Base-by-base conservation (phyloP, 2,888 invertebrate genomes). In the Rhyacophila evoluta region DNA sequence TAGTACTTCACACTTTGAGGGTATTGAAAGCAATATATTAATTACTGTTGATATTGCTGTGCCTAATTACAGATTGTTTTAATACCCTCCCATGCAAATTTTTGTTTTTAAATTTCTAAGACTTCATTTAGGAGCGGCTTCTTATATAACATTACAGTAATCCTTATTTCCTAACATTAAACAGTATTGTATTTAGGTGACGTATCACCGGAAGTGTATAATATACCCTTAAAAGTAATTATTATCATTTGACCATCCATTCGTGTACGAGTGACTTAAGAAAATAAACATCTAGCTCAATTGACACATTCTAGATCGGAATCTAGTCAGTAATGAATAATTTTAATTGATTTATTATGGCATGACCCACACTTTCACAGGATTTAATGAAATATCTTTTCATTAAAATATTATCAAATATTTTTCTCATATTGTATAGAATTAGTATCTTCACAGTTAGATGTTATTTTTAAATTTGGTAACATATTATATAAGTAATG, bases 191-290 rank as follows among this genome's bases (percentile, higher is more conserved):
- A 77, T 28, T 72, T 67, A 39, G 77, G 72, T 41, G 77, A 73
- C 29, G 15, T 19, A 12, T 29, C 78, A 36, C 68, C 74, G 70
- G 39, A 41, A 71, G 27, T 72, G 15, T 74, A 37, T 36, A 76
- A 19, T 55, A 55, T 55, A 55, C 55, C 37, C 79, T 79, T 79
- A 79, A 28, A 68, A 75, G 28, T 79, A 79, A 79, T 79, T 79
- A 79, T 79, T 79, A 79, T 79, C 79, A 75, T 79, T 79, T 75
- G 72, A 79, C 71, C 75, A 74, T 75, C 37, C 39, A 72, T 39
- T 41, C 55, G 55, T 74, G 19, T 78, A 55, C 36, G 78, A 75
- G 70, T 72, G 75, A 78, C 78, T 75, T 78, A 78, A 29, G 70
- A 78, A 78, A 78, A 78, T 74, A 78, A 74, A 74, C 38, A 67